Conservation (phyloP, 1,140 invertebrate species). For the Aphelenchoides besseyi region DNA sequence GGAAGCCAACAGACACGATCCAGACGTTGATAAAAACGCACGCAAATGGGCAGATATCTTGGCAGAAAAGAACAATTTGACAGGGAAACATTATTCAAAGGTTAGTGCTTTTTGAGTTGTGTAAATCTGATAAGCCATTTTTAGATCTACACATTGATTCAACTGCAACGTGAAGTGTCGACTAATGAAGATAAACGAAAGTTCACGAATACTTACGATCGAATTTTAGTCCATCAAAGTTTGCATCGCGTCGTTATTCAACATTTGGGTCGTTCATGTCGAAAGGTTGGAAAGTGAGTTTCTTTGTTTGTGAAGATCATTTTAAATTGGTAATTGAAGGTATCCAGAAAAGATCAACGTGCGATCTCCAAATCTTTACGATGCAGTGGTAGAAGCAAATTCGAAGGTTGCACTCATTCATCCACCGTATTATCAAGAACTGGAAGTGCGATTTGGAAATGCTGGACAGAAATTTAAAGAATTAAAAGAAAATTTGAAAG, state of each 20-base stretch:
- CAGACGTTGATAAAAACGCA: constrained; percentile 47
- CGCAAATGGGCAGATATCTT: constrained; percentile 39
- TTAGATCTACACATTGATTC: constrained; percentile 41
- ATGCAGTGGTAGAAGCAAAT: neutral
- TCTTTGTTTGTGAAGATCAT: neutral
- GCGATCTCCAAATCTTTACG: neutral
- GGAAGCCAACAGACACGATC: constrained; percentile 29
- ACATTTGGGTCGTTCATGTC: constrained; percentile 14
- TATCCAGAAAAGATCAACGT: neutral
- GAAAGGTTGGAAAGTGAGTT: neutral
- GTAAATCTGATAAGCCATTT: constrained; percentile 16
- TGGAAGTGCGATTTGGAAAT: constrained; percentile 40
- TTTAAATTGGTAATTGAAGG: neutral
- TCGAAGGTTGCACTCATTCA: neutral
- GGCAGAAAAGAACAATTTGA: constrained; percentile 39
- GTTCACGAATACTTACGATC: constrained; percentile 39
- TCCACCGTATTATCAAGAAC: neutral
- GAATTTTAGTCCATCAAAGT: constrained; percentile 8
- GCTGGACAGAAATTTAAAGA: constrained; percentile 26
- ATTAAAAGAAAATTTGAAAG: constrained; percentile 28
- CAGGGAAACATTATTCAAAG: constrained; percentile 36
- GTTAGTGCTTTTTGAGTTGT: neutral
- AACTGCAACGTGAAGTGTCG: constrained; percentile 41
- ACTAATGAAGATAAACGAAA: constrained; percentile 28
- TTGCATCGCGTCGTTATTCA: constrained; percentile 10